These are phyloP conservation scores for Apis mellifera DNA, from an alignment of 1,140 invertebrate genomes.

Conservation along the genomic window DNA sequence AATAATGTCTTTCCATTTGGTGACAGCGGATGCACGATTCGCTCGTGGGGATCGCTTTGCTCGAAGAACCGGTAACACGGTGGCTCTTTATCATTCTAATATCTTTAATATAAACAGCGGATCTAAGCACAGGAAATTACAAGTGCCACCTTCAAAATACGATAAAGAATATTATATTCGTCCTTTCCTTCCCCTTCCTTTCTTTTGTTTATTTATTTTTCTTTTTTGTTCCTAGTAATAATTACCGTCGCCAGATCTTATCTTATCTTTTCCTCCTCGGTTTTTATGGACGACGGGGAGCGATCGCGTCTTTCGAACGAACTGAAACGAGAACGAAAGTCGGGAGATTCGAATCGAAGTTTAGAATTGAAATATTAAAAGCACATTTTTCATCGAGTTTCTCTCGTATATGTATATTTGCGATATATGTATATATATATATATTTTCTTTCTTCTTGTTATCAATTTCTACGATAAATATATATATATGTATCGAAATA, in stretches of 20 bases:
- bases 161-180: neutral
- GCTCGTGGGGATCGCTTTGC: constrained; percentile 69
- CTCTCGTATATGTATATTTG: too few relatives aligned
- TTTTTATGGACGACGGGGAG: neutral
- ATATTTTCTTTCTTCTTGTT: neutral
- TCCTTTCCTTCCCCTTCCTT: neutral
- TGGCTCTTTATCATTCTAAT: constrained; percentile 68
- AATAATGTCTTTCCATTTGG: constrained; percentile 69
- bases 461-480: constrained; percentile 7
- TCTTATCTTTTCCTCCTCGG: neutral
- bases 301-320: neutral
- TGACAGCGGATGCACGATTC: constrained; percentile 70
- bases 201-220: too few relatives aligned
- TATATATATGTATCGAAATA: constrained; percentile 2
- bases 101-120: constrained; percentile 37
- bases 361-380: too few relatives aligned
- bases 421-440: too few relatives aligned
- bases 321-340: too few relatives aligned
- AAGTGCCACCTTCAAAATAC: constrained; percentile 44
- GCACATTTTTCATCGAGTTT: too few relatives aligned
- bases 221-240: neutral
- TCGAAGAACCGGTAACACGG: constrained; percentile 67
- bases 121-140: constrained; percentile 51
- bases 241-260: constrained; percentile 1
- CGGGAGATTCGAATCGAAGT: too few relatives aligned